Conservation (phyloP, 2,797 vertebrate species). For the Phylloscopus collybita region DNA sequence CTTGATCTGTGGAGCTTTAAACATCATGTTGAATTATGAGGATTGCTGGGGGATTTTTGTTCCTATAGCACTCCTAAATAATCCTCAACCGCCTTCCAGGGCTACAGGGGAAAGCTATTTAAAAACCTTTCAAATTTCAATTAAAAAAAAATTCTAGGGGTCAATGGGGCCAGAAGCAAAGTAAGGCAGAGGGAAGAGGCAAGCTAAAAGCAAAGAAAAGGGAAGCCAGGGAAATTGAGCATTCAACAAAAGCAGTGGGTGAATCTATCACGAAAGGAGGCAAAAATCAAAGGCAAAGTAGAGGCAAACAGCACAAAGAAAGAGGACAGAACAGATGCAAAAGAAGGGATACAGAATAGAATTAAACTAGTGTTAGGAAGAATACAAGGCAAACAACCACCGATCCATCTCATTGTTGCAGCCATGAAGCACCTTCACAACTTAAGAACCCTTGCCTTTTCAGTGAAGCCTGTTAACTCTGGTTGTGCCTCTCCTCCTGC, state of each 20-base stretch:
- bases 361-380: background rate
- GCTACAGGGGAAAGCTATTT: conserved; percentile 6
- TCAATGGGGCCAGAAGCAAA: background rate
- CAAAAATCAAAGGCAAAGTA: background rate
- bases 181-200: background rate
- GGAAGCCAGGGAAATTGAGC: background rate
- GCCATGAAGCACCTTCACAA: background rate
- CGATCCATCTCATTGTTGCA: background rate
- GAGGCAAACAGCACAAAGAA: background rate
- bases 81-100: conserved; percentile 33
- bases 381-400: background rate
- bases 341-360: background rate
- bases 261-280: background rate
- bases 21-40: conserved; percentile 40
- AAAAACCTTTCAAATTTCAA: conserved; percentile 26
- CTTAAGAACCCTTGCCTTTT: background rate
- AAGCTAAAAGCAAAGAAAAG: background rate
- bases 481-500: background rate
- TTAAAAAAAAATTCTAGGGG: conserved; percentile 2
- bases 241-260: background rate
- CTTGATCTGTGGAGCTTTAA: conserved; percentile 73
- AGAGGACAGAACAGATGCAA: background rate
- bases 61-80: conserved; percentile 42
- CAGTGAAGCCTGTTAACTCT: background rate
- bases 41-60: background rate